A percentile compares a stretch with the other conserved stretches of the same genome.
phyloP scores from a whole-genome alignment of 1,140 invertebrate genomes.

The Caenorhabditis briggsae region DNA sequence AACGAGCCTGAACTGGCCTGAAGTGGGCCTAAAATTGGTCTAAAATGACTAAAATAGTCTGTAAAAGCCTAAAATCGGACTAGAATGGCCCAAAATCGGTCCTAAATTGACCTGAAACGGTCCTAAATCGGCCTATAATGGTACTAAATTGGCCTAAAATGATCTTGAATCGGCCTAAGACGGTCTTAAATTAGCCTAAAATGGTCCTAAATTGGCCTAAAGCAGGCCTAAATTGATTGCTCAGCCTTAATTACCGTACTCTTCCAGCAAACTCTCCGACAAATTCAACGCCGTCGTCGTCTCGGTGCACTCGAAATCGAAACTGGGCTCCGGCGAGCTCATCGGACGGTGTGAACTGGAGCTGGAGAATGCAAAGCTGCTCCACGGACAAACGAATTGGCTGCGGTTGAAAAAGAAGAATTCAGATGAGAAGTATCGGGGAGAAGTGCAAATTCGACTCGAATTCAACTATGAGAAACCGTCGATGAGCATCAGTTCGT shows the following conservation, averaged over 20 bases:
- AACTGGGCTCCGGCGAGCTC: slow-evolving; percentile 42
- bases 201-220: too few species aligned
- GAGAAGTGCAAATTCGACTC: slow-evolving; percentile 60
- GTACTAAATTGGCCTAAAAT: too few species aligned
- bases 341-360: slow-evolving; percentile 46
- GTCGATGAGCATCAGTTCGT: slow-evolving; percentile 32
- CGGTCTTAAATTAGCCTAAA: too few species aligned
- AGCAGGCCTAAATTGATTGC: too few species aligned
- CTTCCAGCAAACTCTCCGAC: slow-evolving; percentile 53
- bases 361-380: slow-evolving; percentile 41
- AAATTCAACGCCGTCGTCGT: slow-evolving; percentile 50
- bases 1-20: too few species aligned
- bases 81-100: too few species aligned
- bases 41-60: too few species aligned
- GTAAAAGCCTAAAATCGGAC: too few species aligned
- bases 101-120: too few species aligned
- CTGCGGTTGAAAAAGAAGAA: slow-evolving; percentile 58
- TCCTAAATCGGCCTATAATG: too few species aligned
- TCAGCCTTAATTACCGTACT: background rate
- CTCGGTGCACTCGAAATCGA: slow-evolving; percentile 41
- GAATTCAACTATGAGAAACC: slow-evolving; percentile 60
- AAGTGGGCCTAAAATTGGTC: too few species aligned
- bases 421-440: slow-evolving; percentile 61
- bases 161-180: too few species aligned
- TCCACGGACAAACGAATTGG: slow-evolving; percentile 58